Evolutionary conservation across 2,888 invertebrate species (phyloP).

Genomic region (Allygus modestus): DNA sequence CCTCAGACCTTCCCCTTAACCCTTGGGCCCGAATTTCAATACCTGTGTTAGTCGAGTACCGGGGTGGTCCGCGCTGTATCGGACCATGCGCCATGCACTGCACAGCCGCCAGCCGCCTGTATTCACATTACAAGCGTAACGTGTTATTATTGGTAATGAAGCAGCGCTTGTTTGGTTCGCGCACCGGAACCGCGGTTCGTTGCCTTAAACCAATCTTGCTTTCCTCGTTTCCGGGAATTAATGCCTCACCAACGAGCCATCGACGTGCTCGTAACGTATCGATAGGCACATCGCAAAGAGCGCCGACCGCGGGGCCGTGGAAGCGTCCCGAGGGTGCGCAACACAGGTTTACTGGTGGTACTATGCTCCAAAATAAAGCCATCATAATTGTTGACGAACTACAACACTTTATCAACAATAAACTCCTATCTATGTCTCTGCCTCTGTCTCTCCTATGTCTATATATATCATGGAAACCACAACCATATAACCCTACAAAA

Average conservation of each 20-base stretch:
- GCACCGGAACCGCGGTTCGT: conserved; percentile 50
- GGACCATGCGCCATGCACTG: conserved; percentile 1
- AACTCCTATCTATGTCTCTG: too few species aligned
- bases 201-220: conserved; percentile 59
- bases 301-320: background rate
- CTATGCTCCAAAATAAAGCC: too few species aligned
- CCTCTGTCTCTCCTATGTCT: too few species aligned
- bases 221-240: conserved; percentile 60
- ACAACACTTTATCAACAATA: too few species aligned
- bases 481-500: too few species aligned
- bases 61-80: too few species aligned
- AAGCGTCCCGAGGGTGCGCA: background rate
- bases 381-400: too few species aligned
- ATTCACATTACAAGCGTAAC: conserved; percentile 56
- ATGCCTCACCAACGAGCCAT: conserved; percentile 53
- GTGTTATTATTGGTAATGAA: conserved; percentile 58
- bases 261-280: conserved; percentile 44
- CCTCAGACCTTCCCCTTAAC: too few species aligned
- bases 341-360: too few species aligned
- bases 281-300: background rate
- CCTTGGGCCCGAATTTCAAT: too few species aligned
- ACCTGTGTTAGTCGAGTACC: too few species aligned
- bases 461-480: too few species aligned
- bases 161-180: conserved; percentile 57
- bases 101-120: conserved; percentile 1